A percentile compares a stretch with the other conserved stretches of the same genome.
Conservation (phyloP, 1,140 invertebrate species). For the Potamilus streckersoni region DNA sequence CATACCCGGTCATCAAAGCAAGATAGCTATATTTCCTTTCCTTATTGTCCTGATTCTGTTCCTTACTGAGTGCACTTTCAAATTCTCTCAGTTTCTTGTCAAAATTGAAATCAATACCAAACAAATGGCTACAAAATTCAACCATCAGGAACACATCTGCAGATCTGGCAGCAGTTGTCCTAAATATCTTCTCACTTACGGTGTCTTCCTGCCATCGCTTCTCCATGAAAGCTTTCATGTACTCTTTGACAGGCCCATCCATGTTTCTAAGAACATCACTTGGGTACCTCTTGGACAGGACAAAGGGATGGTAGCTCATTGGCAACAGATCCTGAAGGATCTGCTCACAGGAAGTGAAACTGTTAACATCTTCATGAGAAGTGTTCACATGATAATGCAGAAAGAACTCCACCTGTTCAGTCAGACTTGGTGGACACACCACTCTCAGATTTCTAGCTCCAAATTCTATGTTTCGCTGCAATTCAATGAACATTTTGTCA, state of each 20-base stretch:
- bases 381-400: no score
- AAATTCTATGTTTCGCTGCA: conserved; percentile 18
- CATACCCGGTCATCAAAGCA: no score
- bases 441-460: conserved; percentile 2
- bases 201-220: conserved; percentile 6
- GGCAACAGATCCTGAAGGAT: conserved; percentile 29
- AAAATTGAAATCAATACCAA: neutral
- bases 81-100: no score
- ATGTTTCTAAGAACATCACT: neutral
- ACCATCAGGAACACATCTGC: conserved; percentile 15
- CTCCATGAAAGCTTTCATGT: conserved; percentile 6
- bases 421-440: conserved; percentile 12
- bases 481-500: conserved; percentile 19
- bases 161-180: neutral
- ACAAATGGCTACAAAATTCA: conserved; percentile 16
- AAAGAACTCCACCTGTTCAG: conserved; percentile 2
- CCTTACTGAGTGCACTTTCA: no score
- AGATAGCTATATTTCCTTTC: no score
- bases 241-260: neutral
- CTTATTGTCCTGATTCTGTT: no score
- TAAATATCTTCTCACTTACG: neutral
- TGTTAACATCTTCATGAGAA: no score
- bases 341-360: conserved; percentile 5
- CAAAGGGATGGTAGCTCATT: neutral
- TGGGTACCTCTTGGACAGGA: neutral